A percentile compares a stretch with the other conserved stretches of the same genome.
Evolutionary conservation across 1,140 invertebrate species (phyloP).

Genomic region (Ostrea edulis): DNA sequence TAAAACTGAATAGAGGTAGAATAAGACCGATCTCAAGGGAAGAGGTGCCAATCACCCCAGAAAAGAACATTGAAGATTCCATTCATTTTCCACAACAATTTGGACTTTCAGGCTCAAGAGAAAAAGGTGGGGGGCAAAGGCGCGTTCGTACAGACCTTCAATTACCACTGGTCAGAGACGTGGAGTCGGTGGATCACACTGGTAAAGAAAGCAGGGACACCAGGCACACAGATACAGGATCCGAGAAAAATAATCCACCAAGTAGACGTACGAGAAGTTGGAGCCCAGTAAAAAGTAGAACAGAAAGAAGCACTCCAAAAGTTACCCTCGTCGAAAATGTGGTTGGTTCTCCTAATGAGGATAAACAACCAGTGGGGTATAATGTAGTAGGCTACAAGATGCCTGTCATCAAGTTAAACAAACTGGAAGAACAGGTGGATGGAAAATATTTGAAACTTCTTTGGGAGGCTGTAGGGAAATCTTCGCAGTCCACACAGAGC

Average conservation of each 20-base stretch:
- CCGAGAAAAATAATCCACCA: not conserved
- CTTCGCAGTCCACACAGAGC: not conserved
- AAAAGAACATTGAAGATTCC: slow-evolving; percentile 18
- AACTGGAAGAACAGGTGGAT: not conserved
- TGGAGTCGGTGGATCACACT: not conserved
- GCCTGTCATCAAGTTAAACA: not conserved
- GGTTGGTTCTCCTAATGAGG: not conserved
- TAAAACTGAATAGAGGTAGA: not conserved
- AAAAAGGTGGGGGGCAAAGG: not conserved
- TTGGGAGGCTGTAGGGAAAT: not conserved
- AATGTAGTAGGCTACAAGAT: not conserved
- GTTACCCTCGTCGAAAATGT: not conserved
- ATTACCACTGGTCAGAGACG: not conserved
- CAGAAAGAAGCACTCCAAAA: not conserved
- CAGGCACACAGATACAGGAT: not conserved
- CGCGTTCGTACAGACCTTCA: not conserved
- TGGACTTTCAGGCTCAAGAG: not conserved
- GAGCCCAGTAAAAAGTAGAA: not conserved
- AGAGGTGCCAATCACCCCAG: slow-evolving; percentile 4
- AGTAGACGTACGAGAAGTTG: slow-evolving; percentile 7
- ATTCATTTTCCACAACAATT: slow-evolving; percentile 15
- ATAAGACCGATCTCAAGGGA: not conserved
- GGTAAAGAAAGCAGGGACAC: not conserved
- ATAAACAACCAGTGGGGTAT: not conserved
- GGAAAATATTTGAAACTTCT: slow-evolving; percentile 6